A percentile compares a stretch with the other conserved stretches of the same genome.
phyloP scores from a whole-genome alignment of 2,113 vertebrate genomes.

The Nyctibius bracteatus region DNA sequence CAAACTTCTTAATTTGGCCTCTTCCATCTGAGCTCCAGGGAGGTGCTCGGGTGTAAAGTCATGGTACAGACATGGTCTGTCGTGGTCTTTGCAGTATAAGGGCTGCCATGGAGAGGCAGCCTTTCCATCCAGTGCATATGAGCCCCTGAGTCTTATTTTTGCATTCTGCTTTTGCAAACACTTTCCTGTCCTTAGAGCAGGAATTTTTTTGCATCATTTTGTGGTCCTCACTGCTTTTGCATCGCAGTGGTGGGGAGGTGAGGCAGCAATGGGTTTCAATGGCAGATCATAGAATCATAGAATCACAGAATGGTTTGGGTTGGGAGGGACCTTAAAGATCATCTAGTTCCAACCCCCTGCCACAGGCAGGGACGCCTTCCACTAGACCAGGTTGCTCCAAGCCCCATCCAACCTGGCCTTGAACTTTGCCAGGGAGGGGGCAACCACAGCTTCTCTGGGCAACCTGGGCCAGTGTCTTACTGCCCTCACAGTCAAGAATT shows the following conservation, averaged over 20 bases:
- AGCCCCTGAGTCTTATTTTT: not conserved
- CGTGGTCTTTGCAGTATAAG: not conserved
- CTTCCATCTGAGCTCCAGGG: not conserved
- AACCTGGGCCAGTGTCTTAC: no score
- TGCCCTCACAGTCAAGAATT: no score
- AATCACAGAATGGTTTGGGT: no score
- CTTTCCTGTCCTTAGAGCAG: not conserved
- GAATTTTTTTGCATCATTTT: fast-evolving
- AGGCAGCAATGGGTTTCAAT: not conserved
- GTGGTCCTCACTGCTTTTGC: not conserved
- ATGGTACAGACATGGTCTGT: fast-evolving
- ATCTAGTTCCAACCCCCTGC: no score
- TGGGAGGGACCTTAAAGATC: no score
- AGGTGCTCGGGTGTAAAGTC: not conserved
- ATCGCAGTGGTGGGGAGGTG: not conserved
- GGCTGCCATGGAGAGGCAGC: not conserved
- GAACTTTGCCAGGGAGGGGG: no score
- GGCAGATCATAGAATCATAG: no score
- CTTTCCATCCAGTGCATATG: not conserved
- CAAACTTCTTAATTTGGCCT: not conserved
- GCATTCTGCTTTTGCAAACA: fast-evolving
- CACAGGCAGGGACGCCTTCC: no score
- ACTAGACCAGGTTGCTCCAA: no score
- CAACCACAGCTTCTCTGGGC: no score
- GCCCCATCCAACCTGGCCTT: no score